These are phyloP conservation scores for Pimpla rufipes DNA, from an alignment of 2,888 invertebrate genomes.

Conservation along the genomic window DNA sequence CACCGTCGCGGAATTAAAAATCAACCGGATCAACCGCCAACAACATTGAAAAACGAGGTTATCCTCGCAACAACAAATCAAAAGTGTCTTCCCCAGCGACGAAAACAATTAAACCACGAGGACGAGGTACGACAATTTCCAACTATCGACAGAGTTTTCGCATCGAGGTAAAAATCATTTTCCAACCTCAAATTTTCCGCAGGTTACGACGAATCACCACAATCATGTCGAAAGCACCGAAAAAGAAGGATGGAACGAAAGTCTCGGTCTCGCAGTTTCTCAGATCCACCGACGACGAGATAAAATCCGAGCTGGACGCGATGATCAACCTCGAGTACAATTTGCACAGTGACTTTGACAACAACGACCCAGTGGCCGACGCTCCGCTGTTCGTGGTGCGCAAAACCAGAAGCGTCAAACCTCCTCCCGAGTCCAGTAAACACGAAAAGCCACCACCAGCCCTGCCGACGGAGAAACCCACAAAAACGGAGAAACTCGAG, in stretches of 20 bases:
- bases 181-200: background rate
- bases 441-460: slow-evolving; percentile 36
- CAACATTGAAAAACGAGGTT: slow-evolving; percentile 22
- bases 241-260: slow-evolving; percentile 75
- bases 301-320: slow-evolving; percentile 90
- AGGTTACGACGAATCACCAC: slow-evolving; percentile 14
- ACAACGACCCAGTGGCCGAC: slow-evolving; percentile 18
- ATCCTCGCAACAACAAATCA: slow-evolving; percentile 22
- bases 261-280: slow-evolving; percentile 71
- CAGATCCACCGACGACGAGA: slow-evolving; percentile 88
- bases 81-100: background rate
- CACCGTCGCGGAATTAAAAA: slow-evolving; percentile 3
- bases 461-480: slow-evolving; percentile 66
- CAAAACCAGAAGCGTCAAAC: slow-evolving; percentile 56
- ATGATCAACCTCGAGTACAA: slow-evolving; percentile 86
- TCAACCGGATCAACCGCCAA: background rate
- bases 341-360: slow-evolving; percentile 71
- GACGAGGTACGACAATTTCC: slow-evolving; percentile 1
- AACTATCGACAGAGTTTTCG: background rate
- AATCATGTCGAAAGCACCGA: slow-evolving; percentile 64
- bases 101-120: background rate
- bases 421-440: slow-evolving; percentile 41
- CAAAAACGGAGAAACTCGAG: slow-evolving; percentile 72
- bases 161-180: background rate
- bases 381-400: slow-evolving; percentile 26